A percentile compares a stretch with the other conserved stretches of the same genome.
phyloP scores from a whole-genome alignment of 2,888 invertebrate species.

The Dilophus febrilis region DNA sequence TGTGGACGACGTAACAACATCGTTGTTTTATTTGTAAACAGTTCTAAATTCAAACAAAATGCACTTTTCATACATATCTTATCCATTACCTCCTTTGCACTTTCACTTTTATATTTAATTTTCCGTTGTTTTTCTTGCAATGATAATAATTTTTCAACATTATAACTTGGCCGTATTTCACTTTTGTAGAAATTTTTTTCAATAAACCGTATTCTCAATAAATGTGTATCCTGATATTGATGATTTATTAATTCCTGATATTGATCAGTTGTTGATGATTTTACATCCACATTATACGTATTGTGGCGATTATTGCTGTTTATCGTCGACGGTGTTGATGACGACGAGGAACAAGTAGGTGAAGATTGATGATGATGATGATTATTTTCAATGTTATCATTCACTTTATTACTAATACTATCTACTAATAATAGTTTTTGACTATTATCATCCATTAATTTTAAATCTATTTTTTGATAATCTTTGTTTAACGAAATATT shows the following conservation, averaged over 20 bases:
- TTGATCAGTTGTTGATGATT: not conserved
- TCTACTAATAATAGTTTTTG: too few relatives aligned
- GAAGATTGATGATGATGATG: not conserved
- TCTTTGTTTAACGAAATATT: too few relatives aligned
- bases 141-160: slow-evolving; percentile 48
- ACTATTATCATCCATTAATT: not conserved
- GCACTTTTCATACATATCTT: slow-evolving; percentile 35
- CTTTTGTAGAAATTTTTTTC: slow-evolving; percentile 33
- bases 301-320: not conserved
- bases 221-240: not conserved
- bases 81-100: slow-evolving; percentile 34
- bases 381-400: not conserved
- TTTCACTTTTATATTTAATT: slow-evolving; percentile 48
- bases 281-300: not conserved
- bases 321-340: not conserved
- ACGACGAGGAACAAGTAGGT: too few relatives aligned
- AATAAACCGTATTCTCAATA: slow-evolving; percentile 22
- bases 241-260: not conserved
- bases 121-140: slow-evolving; percentile 53
- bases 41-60: slow-evolving; percentile 18
- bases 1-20: slow-evolving; percentile 12
- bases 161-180: slow-evolving; percentile 57
- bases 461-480: too few relatives aligned
- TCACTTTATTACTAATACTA: not conserved
- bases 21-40: slow-evolving; percentile 8